Evolutionary conservation across 2,888 invertebrate species (phyloP), one percentile per base, ranked within the genome.

Genomic region (Chrysolina americana): DNA sequence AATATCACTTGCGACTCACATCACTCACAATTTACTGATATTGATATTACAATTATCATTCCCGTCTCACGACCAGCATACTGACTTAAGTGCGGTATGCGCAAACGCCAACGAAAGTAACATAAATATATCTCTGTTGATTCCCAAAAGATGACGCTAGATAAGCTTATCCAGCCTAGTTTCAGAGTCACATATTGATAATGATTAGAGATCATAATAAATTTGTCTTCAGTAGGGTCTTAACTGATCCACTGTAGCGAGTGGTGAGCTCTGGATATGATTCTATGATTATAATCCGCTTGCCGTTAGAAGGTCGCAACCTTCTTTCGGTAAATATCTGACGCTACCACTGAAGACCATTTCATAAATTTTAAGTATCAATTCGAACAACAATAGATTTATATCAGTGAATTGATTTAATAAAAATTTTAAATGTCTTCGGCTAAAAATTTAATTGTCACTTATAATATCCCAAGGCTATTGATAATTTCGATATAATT

Each of bases 251-350:
- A 80, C 81, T 82, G 82, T 82, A 78, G 81, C 81, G 82, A 75
- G 71, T 83, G 83, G 83, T 83, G 83, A 79, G 44, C 15, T 53
- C 71, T 50, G 81, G 81, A 82, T 76, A 80, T 83, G 82, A 83
- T 82, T 76, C 41, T 44, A 56, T 82, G 83, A 83, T 83, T 83
- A 82, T 72, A 75, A 48, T 78, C 80, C 82, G 73, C 81, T 81
- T 80, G 53, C 64, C 73, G 50, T 44, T 71, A 71, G 76, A 36
- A 71, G 73, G 74, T 80, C 81, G 81, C 82, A 81, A 81, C 81
- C 71, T 71, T 65, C 73, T 75, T 41, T 75, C 63, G 76, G 69
- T 71, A 79, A 81, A 47, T 69, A 23, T 65, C 82, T 83, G 83
- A 83, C 82, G 82, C 81, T 79, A 79, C 78, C 11, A 66, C 76